Evolutionary conservation across 2,113 vertebrate species (phyloP).

Genomic region (Alethe diademata): DNA sequence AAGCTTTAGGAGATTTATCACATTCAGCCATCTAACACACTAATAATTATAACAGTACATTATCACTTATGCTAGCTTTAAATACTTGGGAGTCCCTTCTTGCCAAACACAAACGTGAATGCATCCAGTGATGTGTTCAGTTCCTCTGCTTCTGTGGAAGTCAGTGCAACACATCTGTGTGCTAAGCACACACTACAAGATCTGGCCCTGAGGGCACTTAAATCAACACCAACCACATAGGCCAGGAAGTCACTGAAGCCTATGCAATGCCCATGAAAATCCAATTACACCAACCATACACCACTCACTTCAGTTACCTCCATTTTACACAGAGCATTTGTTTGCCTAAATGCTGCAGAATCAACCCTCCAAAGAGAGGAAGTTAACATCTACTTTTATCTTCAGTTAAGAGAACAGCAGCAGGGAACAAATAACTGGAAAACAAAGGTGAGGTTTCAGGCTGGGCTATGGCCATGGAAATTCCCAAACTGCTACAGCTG

Average conservation of each 20-base stretch:
- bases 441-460: not conserved
- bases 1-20: not conserved
- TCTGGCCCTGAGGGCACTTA: not conserved
- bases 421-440: not conserved
- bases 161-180: constrained; percentile 28
- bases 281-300: not conserved
- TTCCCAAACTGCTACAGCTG: not conserved
- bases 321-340: not conserved
- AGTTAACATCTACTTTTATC: not conserved
- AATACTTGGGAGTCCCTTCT: constrained; percentile 13
- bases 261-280: not conserved
- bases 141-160: constrained; percentile 43
- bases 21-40: not conserved
- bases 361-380: not conserved
- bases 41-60: not conserved
- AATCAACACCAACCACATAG: not conserved
- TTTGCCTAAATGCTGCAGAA: not conserved
- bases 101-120: not conserved
- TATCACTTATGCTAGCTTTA: not conserved
- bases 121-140: constrained; percentile 33
- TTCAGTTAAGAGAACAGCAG: not conserved
- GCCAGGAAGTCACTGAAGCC: not conserved
- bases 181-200: constrained; percentile 31
- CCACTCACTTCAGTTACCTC: not conserved
- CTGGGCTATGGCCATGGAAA: not conserved